These are phyloP conservation scores for Drosophila funebris DNA, from an alignment of 1,140 invertebrate genomes.

Conservation along the genomic window DNA sequence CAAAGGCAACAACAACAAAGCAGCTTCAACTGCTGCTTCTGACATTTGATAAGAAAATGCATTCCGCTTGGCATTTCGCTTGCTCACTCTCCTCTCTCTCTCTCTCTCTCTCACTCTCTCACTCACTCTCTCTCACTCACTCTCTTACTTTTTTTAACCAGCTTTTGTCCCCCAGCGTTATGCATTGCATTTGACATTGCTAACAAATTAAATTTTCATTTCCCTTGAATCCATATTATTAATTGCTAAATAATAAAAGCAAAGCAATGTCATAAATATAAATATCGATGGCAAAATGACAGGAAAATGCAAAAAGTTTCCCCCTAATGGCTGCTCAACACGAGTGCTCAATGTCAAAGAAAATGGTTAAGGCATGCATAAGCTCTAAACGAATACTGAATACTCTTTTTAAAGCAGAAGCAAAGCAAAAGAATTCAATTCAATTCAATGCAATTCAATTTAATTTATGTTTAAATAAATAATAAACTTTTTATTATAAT, in stretches of 20 bases:
- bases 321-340: constrained; percentile 55
- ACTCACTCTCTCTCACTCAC: neutral
- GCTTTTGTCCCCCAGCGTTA: neutral
- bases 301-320: constrained; percentile 25
- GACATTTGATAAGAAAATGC: constrained; percentile 74
- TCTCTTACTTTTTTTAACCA: no score
- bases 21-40: constrained; percentile 15
- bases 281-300: constrained; percentile 47
- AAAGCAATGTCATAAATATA: constrained; percentile 63
- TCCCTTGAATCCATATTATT: constrained; percentile 35
- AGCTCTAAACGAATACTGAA: no score
- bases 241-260: constrained; percentile 50
- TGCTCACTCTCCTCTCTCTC: constrained; percentile 12
- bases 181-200: constrained; percentile 29
- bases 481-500: no score
- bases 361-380: neutral
- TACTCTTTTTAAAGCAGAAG: no score
- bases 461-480: no score
- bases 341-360: constrained; percentile 26
- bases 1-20: neutral
- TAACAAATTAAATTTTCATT: constrained; percentile 66
- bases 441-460: no score
- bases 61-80: constrained; percentile 47
- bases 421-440: no score
- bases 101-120: no score